Base-by-base conservation (phyloP, 2,888 invertebrate species). In the Dermolepida albohirtum region DNA sequence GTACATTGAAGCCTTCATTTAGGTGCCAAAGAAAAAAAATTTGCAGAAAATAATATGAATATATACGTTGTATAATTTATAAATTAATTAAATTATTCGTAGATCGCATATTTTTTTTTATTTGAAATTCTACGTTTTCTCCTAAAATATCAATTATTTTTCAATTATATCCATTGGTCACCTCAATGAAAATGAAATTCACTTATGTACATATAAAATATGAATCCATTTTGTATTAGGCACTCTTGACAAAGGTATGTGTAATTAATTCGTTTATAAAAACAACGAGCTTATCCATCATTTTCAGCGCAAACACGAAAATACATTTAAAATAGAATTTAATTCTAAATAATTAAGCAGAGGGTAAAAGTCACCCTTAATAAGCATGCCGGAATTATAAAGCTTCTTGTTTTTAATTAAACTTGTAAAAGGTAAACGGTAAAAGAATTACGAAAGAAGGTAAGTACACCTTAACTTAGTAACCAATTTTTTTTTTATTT, bases 371-470 rank as follows among this genome's bases (percentile, higher is more conserved):
- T 29, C 59, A 34, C 10, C 16, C 39, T 34, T 47, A 62, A 62
- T 62, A 62, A 47, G 14, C 47, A 34, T 34, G 59, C 34, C 14
- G 44, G 59, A 62, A 62, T 47, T 47, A 47, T 62, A 47, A 62
- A 62, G 59, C 44, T 44, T 44, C 59, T 62, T 62, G 59, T 62
- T 47, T 62, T 62, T 62, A 62, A 62, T 62, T 62, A 62, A 62
- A 62, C 47, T 47, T 17, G 10, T 7, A 14, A 16, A 54, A 16
- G 17, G 54, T 14, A 11, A 40, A 40, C 14, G 34, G 2, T 47
- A 34, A 12, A 44, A 39, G 47, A 47, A 22, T 39, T 49, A 47
- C 14, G 11, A 47, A 54, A 17, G 47, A 47, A 5, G 5, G 47
- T 10, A 34, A 34, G 6, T 7, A 10, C 34, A 34, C 34, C 34